Base-by-base conservation (phyloP, 1,140 invertebrate species). In the Hestina assimilis region DNA sequence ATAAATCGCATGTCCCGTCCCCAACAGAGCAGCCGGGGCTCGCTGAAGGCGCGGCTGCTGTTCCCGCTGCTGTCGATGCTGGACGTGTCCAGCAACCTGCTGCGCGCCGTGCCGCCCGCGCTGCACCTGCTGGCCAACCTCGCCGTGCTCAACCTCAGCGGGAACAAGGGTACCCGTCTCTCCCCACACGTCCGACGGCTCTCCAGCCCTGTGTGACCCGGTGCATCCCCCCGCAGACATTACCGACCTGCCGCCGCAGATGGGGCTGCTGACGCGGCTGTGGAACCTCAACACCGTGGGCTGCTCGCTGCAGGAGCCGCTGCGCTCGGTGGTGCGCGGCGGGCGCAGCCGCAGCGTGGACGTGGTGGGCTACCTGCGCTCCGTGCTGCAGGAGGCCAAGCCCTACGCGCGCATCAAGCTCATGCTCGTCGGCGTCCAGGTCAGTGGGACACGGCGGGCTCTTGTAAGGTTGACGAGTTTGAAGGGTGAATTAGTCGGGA, bases 321-420 rank as follows among this genome's bases (percentile, higher is more conserved):
- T 99, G 6, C 94, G 95, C 59, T 95, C 95, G 0, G 97, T 99
- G 93, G 95, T 99, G 24, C 94, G 95, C 17, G 95, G 94, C 41
- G 97, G 97, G 70, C 96, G 96, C 53, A 97, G 96, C 75, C 98
- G 98, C 89, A 98, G 97, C 3, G 96, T 97, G 92, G 98, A 99
- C 79, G 95, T 99, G 26, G 93, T 99, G 24, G 97, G 84, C 0
- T 99, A 99, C 87, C 91, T 99, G 0, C 97, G 98, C 79, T 95
- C 94, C 2, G 94, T 96, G 38, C 87, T 96, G 38, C 94, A 96
- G 77, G 94, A 99, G 87, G 97, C 98, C 0, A 94, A 95, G 75
- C 95, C 96, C 0, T 99, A 99, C 84, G 95, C 96, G 3, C 90
- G 96, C 28, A 97, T 99, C 94, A 99, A 99, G 79, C 89, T 99